Evolutionary conservation across 2,888 invertebrate species (phyloP), one percentile per base, ranked within the genome.

Genomic region (Pemphredon lugubris): DNA sequence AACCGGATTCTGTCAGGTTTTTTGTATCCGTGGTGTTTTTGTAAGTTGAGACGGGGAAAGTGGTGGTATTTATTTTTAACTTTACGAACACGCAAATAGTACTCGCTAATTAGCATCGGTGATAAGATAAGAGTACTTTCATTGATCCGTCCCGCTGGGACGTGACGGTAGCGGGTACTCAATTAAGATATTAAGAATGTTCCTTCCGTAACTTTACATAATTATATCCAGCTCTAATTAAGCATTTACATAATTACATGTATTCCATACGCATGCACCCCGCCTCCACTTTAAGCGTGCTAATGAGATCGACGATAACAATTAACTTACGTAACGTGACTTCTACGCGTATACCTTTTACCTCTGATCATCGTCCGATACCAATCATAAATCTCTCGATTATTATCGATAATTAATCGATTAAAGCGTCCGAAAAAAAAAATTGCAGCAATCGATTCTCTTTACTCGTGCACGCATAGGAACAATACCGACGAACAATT

Each of bases 251-350:
- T 79, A 80, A 79, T 79, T 79, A 73, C 55, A 70, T 47, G 53
- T 66, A 73, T 64, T 48, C 45, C 54, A 21, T 42, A 18, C 34
- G 20, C 47, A 39, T 50, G 26, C 13, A 23, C 44, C 44, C 55
- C 51, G 64, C 73, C 58, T 47, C 34, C 45, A 59, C 68, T 65
- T 71, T 60, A 44, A 42, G 34, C 55, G 51, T 57, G 53, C 71
- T 79, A 81, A 81, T 74, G 74, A 79, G 71, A 81, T 77, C 71
- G 59, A 37, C 57, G 79, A 80, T 79, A 81, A 81, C 68, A 77
- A 79, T 79, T 68, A 61, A 71, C 64, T 48, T 64, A 40, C 47
- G 55, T 53, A 61, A 57, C 40, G 37, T 45, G 32, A 39, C 66
- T 58, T 60, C 47, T 21, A n/a, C n/a, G 21, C 30, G 59, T 53